These are phyloP conservation scores for Macquaria australasica DNA, from an alignment of 2,113 vertebrate genomes.

Conservation along the genomic window DNA sequence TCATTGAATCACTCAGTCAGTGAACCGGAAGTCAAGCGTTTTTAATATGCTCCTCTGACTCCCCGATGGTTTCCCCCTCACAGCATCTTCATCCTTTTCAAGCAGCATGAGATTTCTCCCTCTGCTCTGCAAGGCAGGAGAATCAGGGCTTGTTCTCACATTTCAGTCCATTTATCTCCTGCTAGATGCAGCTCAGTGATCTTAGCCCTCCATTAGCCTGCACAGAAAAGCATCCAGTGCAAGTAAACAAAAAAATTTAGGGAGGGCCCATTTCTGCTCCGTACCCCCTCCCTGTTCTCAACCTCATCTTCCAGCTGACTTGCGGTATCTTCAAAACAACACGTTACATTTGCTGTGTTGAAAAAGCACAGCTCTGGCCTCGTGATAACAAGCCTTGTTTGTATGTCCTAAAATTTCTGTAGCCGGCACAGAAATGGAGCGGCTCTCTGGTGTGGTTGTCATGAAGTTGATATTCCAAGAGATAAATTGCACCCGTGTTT, in stretches of 20 bases:
- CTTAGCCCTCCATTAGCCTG: conserved; percentile 76
- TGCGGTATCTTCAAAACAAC: conserved; percentile 45
- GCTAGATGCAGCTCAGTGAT: conserved; percentile 72
- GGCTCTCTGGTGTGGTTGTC: conserved; percentile 69
- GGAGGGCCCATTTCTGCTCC: conserved; percentile 58
- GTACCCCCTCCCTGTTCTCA: conserved; percentile 4
- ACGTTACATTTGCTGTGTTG: not conserved
- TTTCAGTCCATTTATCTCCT: conserved; percentile 81
- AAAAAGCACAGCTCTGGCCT: conserved; percentile 19
- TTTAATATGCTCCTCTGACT: conserved; percentile 57
- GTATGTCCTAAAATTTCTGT: conserved; percentile 51
- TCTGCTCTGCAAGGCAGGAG: conserved; percentile 60
- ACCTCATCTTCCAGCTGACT: conserved; percentile 46
- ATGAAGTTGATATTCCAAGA: conserved; percentile 73
- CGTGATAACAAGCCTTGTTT: conserved; percentile 47
- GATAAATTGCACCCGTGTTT: conserved; percentile 78
- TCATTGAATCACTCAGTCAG: conserved; percentile 58
- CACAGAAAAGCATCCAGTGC: conserved; percentile 57
- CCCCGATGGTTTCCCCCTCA: conserved; percentile 47
- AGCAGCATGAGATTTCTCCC: conserved; percentile 67
- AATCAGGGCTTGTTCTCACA: conserved; percentile 77
- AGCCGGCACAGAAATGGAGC: conserved; percentile 62
- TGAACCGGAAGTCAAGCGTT: conserved; percentile 65
- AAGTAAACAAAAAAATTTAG: conserved; percentile 71
- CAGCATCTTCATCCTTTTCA: conserved; percentile 63